Conservation (phyloP, 2,113 vertebrate species). For the Hippopotamus amphibius region DNA sequence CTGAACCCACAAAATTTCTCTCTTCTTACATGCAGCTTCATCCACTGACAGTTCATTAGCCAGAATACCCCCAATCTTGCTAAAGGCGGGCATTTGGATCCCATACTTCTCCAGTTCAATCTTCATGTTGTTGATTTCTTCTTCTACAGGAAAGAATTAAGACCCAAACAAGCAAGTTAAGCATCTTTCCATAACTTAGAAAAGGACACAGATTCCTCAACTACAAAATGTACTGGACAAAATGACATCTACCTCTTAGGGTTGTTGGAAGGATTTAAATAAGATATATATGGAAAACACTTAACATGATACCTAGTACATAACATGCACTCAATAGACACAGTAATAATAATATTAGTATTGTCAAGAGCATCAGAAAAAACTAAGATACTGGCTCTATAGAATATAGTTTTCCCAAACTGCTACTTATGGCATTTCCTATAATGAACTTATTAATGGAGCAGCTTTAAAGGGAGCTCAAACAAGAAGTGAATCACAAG, state of each 20-base stretch:
- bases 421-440: background rate
- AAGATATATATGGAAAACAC: background rate
- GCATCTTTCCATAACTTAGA: background rate
- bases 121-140: slow-evolving; percentile 99
- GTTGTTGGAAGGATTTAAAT: background rate
- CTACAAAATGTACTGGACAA: background rate
- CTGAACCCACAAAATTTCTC: background rate
- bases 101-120: slow-evolving; percentile 98
- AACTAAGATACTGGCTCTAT: background rate
- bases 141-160: slow-evolving; percentile 88
- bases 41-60: slow-evolving; percentile 98
- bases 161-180: background rate
- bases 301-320: background rate
- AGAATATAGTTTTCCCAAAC: background rate
- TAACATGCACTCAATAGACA: background rate
- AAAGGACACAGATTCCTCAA: background rate
- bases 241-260: background rate
- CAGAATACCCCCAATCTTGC: slow-evolving; percentile 99
- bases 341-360: background rate
- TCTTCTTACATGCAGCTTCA: slow-evolving; percentile 95
- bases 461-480: background rate
- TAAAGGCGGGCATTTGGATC: slow-evolving; percentile 99
- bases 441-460: background rate
- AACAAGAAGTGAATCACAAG: background rate
- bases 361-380: background rate